These are phyloP conservation scores for Haplochromis burtoni DNA, from an alignment of 2,113 vertebrate species.

Conservation along the genomic window DNA sequence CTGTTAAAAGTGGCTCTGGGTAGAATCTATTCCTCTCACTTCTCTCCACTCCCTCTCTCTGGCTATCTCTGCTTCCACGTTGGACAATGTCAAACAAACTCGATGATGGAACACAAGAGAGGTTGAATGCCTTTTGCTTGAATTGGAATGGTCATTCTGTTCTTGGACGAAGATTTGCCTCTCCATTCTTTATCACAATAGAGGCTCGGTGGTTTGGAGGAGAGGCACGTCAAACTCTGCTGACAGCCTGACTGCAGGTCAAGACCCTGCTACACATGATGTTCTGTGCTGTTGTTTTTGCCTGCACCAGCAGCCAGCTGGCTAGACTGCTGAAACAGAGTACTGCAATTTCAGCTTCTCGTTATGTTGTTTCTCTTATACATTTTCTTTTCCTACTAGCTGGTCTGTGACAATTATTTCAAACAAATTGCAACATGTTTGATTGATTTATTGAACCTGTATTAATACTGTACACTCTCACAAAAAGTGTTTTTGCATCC, in stretches of 20 bases:
- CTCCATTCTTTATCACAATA: constrained; percentile 47
- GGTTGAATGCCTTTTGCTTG: constrained; percentile 38
- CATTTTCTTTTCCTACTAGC: background rate
- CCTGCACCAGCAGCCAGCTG: constrained; percentile 5
- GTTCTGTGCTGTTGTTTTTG: constrained; percentile 38
- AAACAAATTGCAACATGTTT: background rate
- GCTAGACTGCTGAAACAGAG: background rate
- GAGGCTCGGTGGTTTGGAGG: constrained; percentile 28
- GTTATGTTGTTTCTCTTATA: background rate
- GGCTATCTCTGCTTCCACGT: constrained; percentile 14
- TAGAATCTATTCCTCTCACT: background rate
- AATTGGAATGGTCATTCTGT: constrained; percentile 39
- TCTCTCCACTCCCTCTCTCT: background rate
- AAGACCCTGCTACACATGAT: constrained; percentile 39
- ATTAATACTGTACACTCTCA: background rate
- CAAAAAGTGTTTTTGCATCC: background rate
- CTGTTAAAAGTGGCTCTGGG: constrained; percentile 3
- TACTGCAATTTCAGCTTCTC: background rate
- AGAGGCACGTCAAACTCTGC: constrained; percentile 36
- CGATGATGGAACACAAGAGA: constrained; percentile 36
- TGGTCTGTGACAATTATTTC: background rate
- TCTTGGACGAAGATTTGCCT: constrained; percentile 26
- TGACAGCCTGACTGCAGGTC: constrained; percentile 50
- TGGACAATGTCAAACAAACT: constrained; percentile 49
- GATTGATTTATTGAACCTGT: background rate